Evolutionary conservation across 2,797 vertebrate genomes (phyloP), one percentile per base, ranked within the genome.

Genomic region (Gallinago nigripennis): DNA sequence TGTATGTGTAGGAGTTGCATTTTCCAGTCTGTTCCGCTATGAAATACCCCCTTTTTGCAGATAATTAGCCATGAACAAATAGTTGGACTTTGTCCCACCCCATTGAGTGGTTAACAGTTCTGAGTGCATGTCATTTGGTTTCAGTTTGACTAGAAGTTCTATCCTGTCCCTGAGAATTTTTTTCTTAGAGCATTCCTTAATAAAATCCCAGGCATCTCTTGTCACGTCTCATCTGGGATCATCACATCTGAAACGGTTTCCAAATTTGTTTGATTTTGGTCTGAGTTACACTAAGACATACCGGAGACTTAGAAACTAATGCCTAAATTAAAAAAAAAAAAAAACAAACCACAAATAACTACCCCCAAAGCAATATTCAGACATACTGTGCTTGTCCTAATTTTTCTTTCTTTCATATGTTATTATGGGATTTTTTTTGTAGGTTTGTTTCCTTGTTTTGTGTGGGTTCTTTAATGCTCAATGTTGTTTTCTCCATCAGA

Each of bases 321-420:
- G 15, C 28, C n/a, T 63, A 63, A 20, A 63, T 30, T 0, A 60
- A 35, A 58, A 35, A 72, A 30, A 35, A 72, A 30, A 45, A 3
- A 41, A 41, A 15, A 16, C 39, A 41, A 41, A 41, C 2, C 37
- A 39, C 37, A 39, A 39, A 39, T 12, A 39, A 39, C 35, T 82
- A 79, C 8, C 10, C 33, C 23, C 16, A 17, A n/a, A 41, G 6
- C 30, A 57, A 4, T 35, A 46, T 21, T 48, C 23, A 68, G 23
- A 20, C 4, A 18, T 15, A 27, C 2, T 0, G 0, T 43, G 12
- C 20, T n/a, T 68, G 9, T 15, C 9, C 27, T 41, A 9, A 14
- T 45, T 56, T 66, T 6, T 19, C 8, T 3, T 60, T 41, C 12
- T 12, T 53, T 19, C 8, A 12, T 9, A 6, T 11, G 3, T 54